phyloP scores from a whole-genome alignment of 2,888 invertebrate species.

The Eristalis intricaria region DNA sequence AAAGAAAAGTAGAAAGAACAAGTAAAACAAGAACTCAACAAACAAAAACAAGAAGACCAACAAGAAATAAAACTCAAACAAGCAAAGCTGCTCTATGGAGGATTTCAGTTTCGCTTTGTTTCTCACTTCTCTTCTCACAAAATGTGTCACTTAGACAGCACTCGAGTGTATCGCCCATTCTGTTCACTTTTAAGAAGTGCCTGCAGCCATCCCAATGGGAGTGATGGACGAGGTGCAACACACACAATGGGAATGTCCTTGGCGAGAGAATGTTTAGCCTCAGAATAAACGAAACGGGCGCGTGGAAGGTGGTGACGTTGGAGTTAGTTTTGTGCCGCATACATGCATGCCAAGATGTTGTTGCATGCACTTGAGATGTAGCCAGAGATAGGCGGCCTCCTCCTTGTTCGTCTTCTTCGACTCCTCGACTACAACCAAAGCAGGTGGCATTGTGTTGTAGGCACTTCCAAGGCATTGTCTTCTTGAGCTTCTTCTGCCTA shows the following conservation, averaged over 20 bases:
- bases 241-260: slow-evolving; percentile 67
- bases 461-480: slow-evolving; percentile 58
- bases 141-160: slow-evolving; percentile 69
- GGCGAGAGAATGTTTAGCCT: slow-evolving; percentile 53
- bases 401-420: not conserved
- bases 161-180: slow-evolving; percentile 53
- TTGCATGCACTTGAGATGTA: slow-evolving; percentile 51
- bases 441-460: slow-evolving; percentile 34
- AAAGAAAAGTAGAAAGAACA: not conserved
- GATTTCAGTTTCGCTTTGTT: slow-evolving; percentile 61
- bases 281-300: not conserved
- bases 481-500: slow-evolving; percentile 40
- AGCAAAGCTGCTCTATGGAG: slow-evolving; percentile 28
- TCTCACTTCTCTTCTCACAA: slow-evolving; percentile 47
- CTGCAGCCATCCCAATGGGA: slow-evolving; percentile 54
- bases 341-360: slow-evolving; percentile 53
- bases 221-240: slow-evolving; percentile 57
- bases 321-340: slow-evolving; percentile 47
- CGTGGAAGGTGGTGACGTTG: slow-evolving; percentile 9
- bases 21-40: not conserved
- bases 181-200: slow-evolving; percentile 48
- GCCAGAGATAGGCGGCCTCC: slow-evolving; percentile 18
- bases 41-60: slow-evolving; percentile 5
- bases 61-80: slow-evolving; percentile 15
- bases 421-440: not conserved